Conservation (phyloP, 1,140 invertebrate species). For the Littorina saxatilis region DNA sequence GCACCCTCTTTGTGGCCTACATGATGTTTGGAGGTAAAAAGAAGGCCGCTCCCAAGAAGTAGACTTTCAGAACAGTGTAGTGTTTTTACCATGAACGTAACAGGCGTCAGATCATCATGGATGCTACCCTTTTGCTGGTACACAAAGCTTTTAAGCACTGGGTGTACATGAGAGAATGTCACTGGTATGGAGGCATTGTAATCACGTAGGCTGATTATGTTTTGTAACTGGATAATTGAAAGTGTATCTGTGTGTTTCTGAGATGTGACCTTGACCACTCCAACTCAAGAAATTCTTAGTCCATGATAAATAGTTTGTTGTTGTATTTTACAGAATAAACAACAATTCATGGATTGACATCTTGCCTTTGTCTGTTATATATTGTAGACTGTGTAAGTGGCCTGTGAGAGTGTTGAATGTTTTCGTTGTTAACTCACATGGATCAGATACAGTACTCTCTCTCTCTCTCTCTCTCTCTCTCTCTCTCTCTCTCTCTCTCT, state of each 20-base stretch:
- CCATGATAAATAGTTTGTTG: no score
- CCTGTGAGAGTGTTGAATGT: no score
- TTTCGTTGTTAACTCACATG: no score
- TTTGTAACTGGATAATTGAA: not conserved
- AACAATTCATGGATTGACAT: no score
- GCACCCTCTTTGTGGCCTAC: conserved; percentile 37
- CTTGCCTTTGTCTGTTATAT: no score
- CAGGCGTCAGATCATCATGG: not conserved
- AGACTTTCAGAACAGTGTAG: not conserved
- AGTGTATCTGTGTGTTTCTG: not conserved
- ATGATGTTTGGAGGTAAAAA: conserved; percentile 36
- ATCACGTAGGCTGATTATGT: not conserved
- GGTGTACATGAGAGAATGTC: not conserved
- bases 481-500: no score
- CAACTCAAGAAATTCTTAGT: no score
- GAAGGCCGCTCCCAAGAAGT: conserved; percentile 25
- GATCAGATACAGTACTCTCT: no score
- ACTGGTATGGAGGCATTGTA: not conserved
- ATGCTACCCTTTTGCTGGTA: not conserved
- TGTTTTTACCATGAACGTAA: not conserved
- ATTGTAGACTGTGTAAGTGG: no score
- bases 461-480: no score
- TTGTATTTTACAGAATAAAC: no score
- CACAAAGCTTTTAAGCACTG: not conserved
- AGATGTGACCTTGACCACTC: not conserved